Percentiles rank a stretch among this genome's conserved stretches.
Evolutionary conservation across 1,140 invertebrate species (phyloP).

Genomic region (Penaeus chinensis): DNA sequence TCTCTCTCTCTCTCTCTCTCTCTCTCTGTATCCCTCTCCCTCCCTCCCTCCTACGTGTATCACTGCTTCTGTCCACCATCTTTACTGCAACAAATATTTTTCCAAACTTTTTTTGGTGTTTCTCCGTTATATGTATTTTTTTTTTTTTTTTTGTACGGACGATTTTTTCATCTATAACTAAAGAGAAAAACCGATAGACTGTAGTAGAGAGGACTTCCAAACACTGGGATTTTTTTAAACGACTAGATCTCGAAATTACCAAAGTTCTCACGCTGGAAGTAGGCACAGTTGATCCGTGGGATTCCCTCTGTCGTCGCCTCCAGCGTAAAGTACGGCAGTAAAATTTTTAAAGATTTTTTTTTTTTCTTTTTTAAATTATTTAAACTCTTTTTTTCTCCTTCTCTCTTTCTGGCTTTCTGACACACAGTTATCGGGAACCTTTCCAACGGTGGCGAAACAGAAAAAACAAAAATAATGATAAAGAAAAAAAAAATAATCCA

Average conservation of each 20-base stretch:
- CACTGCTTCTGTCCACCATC: conserved; percentile 25
- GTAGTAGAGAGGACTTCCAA: too few species aligned
- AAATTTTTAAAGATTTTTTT: too few species aligned
- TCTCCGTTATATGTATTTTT: not conserved
- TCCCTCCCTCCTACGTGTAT: not conserved
- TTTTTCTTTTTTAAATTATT: too few species aligned
- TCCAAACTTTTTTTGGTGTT: not conserved
- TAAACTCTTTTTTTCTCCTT: too few species aligned
- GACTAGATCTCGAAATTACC: conserved; percentile 9
- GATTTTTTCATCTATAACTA: too few species aligned
- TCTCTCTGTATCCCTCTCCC: conserved; percentile 18
- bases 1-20: conserved; percentile 25
- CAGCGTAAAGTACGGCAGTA: too few species aligned
- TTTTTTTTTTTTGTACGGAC: conserved; percentile 16
- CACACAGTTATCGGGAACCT: too few species aligned
- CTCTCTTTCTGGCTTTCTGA: too few species aligned
- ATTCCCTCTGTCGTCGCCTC: conserved; percentile 20
- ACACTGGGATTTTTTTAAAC: conserved; percentile 56
- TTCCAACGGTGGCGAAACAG: too few species aligned
- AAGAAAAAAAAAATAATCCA: too few species aligned
- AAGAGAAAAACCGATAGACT: too few species aligned
- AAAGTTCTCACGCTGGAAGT: not conserved
- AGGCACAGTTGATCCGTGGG: not conserved
- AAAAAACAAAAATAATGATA: too few species aligned
- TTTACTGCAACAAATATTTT: conserved; percentile 20